These are phyloP conservation scores for Heliangelus exortis DNA, from an alignment of 2,797 vertebrate species.

Conservation along the genomic window DNA sequence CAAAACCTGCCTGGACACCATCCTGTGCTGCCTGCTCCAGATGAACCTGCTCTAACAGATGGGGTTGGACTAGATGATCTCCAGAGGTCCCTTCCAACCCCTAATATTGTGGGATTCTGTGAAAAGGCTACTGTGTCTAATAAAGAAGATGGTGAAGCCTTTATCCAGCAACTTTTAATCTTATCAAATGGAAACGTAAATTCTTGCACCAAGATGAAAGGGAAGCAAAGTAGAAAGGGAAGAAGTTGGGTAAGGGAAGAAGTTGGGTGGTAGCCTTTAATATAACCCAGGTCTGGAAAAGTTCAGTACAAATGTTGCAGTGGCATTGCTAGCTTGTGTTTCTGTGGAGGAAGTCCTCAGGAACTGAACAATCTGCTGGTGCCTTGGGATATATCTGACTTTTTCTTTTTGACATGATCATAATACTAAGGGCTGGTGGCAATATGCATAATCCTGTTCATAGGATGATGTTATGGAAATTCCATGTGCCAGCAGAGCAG, in stretches of 20 bases:
- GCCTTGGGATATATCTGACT: not conserved
- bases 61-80: too few species aligned
- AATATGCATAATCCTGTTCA: not conserved
- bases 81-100: too few species aligned
- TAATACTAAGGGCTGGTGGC: not conserved
- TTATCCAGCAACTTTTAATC: not conserved
- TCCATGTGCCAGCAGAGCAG: too few species aligned
- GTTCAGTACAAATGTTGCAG: not conserved
- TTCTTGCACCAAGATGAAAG: not conserved
- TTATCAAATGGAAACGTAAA: not conserved
- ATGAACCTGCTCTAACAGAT: too few species aligned
- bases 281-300: not conserved
- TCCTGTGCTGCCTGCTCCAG: too few species aligned
- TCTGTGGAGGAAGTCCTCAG: conserved; percentile 17
- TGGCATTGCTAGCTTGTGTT: not conserved
- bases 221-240: not conserved
- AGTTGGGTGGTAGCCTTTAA: not conserved
- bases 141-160: not conserved
- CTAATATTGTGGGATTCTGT: too few species aligned
- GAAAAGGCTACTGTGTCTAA: not conserved
- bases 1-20: too few species aligned
- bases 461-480: not conserved
- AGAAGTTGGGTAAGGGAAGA: not conserved
- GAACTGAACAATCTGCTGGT: conserved; percentile 14
- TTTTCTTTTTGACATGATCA: conserved; percentile 1